These are phyloP conservation scores for Cacatua alba DNA, from an alignment of 2,113 vertebrate genomes.

Conservation along the genomic window DNA sequence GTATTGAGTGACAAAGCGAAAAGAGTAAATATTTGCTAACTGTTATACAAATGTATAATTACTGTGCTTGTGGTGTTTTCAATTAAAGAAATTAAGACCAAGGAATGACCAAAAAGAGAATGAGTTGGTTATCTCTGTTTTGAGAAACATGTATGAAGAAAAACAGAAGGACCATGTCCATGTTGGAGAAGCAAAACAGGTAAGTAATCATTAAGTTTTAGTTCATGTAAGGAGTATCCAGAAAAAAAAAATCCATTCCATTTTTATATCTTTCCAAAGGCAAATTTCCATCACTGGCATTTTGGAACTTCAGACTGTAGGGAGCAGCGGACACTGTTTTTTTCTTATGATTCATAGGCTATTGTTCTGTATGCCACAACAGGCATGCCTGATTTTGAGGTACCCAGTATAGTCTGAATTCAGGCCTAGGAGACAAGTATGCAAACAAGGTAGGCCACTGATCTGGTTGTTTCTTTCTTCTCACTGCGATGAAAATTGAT, in stretches of 20 bases:
- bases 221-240: neutral
- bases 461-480: neutral
- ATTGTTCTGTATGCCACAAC: neutral
- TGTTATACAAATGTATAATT: neutral
- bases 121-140: constrained; percentile 85
- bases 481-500: neutral
- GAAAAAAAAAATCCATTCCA: rapidly evolving
- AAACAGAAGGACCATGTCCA: constrained; percentile 89
- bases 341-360: neutral
- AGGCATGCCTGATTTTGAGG: neutral
- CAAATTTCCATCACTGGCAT: neutral
- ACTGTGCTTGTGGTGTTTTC: neutral
- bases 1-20: neutral
- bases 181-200: constrained; percentile 82
- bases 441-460: neutral
- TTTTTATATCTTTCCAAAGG: neutral
- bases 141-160: constrained; percentile 90
- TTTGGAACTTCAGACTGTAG: neutral
- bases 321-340: neutral
- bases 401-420: neutral
- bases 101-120: constrained; percentile 93
- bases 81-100: constrained; percentile 85
- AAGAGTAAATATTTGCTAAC: neutral
- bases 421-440: neutral
- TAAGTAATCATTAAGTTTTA: constrained; percentile 21